Base-by-base conservation (phyloP, 1,140 invertebrate species). In the Eumaeus atala region DNA sequence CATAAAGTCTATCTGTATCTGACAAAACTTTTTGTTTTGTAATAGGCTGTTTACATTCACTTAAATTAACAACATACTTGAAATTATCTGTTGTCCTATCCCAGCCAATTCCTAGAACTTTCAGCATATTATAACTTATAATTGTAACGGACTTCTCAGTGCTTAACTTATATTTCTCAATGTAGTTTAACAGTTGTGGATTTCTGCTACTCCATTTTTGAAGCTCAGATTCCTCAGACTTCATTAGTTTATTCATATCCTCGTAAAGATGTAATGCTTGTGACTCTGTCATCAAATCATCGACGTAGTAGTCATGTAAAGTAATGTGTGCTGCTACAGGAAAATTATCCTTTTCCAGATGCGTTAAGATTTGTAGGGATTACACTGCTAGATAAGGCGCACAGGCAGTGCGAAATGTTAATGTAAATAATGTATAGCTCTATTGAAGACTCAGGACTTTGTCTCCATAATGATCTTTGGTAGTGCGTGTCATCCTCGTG, bases 381-480 rank as follows among this genome's bases (percentile, higher is more conserved):
- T 60, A 63, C 1, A 72, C 58, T 1, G 84, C 84, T 7, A 85
- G 50, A 62, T 69, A 85, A 6, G 77, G 75, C 0, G 78, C 74
- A 36, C 59, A 61, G 36, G 62, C 48, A 10, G 71, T 73, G 37
- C 80, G 72, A 59, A 72, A 84, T 10, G 72, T 78, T 38, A 60
- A 36, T 42, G n/a, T 35, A 28, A 60, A 12, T 34, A 60, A 16
- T 52, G n/a, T 55, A 52, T 40, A 33, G 48, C 38, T 50, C 18
- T 12, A 54, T 17, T 11, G 48, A 35, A 42, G 35, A 10, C 2
- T 54, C 12, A 35, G 21, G 9, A 14, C 48, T 34, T 11, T 11
- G 12, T 52, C 78, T 59, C 85, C 87, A 89, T 0, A 88, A 49
- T 37, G 89, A 82, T 62, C 77, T 58, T 52, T 88, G 83, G 21